Base-by-base conservation (phyloP, 1,140 invertebrate species). In the Apolygus lucorum region DNA sequence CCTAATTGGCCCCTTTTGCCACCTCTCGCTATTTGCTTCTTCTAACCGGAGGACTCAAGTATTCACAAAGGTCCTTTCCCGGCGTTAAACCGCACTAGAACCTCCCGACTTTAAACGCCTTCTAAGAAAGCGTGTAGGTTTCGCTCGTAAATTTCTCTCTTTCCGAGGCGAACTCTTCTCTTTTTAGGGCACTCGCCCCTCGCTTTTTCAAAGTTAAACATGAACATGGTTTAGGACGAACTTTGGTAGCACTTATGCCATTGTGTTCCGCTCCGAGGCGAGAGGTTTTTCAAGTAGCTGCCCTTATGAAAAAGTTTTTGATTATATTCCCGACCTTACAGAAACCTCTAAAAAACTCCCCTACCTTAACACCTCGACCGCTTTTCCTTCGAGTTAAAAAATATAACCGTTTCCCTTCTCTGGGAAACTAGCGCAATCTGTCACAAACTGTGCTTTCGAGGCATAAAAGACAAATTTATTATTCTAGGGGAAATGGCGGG, bases 401-500 rank as follows among this genome's bases (percentile, higher is more conserved):
- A 17, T 49, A 11, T 8, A 49, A 49, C 34, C 34, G 8, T 17
- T 17, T 17, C 34, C 8, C 34, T 49, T 49, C 17, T 49, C 17
- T 17, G 8, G 8, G 34, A 49, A 49, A 49, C 34, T 49, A 49
- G 34, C 34, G 34, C 34, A 49, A 49, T 49, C 34, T 49, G 34
- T 49, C 34, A 49, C 34, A 49, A 49, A 49, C 34, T 49, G 34
- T 17, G 34, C n/a, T 49, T 49, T 49, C 34, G 34, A 8, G 34
- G 34, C 34, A 49, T 49, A 49, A 49, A 49, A 49, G 34, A 49
- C 34, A 49, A 49, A 49, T 49, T 49, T 49, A 49, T 49, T 49
- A 49, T 17, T 11, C 34, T 49, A 11, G n/a, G n/a, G 34, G 34
- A 49, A 49, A 49, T 49, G 17, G 17, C 8, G 34, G 34, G 34